Base-by-base conservation (phyloP, 2,888 invertebrate species). In the Ophion ellenae region DNA sequence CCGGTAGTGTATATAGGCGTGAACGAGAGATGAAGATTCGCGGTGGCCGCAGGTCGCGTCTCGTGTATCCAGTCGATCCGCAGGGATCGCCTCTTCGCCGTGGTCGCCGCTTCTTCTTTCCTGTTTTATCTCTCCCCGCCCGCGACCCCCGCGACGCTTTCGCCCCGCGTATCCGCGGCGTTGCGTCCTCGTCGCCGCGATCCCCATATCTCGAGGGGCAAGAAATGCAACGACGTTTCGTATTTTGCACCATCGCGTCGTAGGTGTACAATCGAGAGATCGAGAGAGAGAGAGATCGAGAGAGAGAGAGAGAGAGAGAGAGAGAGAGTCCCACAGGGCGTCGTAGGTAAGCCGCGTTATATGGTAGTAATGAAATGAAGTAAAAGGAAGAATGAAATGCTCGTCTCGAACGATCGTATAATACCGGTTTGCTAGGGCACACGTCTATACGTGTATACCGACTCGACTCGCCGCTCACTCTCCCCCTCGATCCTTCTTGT, bases 391-490 rank as follows among this genome's bases (percentile, higher is more conserved):
- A 78, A 88, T 84, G 73, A 82, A 66, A 53, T 76, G 87, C 81
- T 85, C 75, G 86, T 81, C 83, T 81, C 77, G 59, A 32, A 74
- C 78, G 81, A 81, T 87, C 84, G 87, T 86, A 87, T 88, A 87
- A 88, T 88, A 88, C 88, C 88, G 88, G 88, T 88, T 88, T 88
- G 80, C 69, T 86, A 83, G 83, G 79, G 75, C 78, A 83, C 59
- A 80, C 73, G 77, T 83, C 70, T 69, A 70, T 67, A 86, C 28
- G 73, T 53, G 17, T 53, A 53, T 47, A 73, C 57, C 67, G 24
- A 74, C 74, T 63, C 47, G 76, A 17, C 36, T 70, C 64, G 11
- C 36, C 74, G 32, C 64, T 24, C 78, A 47, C 78, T 79, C 81
- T 69, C 24, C 66, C 57, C 53, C 70, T n/a, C 75, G 61, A 69